Conservation (phyloP, 2,113 vertebrate genomes). For the Sturnira hondurensis region DNA sequence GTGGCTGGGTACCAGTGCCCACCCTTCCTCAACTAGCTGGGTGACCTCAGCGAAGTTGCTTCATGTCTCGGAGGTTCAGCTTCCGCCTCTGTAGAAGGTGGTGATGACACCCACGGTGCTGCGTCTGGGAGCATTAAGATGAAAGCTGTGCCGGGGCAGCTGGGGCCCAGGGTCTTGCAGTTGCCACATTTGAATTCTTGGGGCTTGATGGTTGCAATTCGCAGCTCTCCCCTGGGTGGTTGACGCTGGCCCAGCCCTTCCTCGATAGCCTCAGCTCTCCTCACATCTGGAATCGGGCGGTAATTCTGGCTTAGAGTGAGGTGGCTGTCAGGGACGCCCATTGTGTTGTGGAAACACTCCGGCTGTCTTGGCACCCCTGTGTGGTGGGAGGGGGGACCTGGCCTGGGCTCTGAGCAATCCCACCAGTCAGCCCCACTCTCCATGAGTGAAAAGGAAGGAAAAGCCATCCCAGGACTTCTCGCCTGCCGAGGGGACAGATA, state of each 20-base stretch:
- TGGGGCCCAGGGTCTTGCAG: not conserved
- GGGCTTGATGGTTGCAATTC: constrained; percentile 30
- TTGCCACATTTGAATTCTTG: constrained; percentile 50
- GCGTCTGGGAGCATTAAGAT: not conserved
- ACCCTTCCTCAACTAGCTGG: not conserved
- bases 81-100: not conserved
- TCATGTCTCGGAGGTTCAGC: not conserved
- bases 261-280: not conserved
- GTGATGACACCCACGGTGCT: not conserved
- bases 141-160: not conserved
- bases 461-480: not conserved
- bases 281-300: constrained; percentile 75
- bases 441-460: not conserved
- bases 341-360: constrained; percentile 56
- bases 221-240: constrained; percentile 41
- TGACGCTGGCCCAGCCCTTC: constrained; percentile 26
- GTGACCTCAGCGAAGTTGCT: not conserved
- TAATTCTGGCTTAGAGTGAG: constrained; percentile 53
- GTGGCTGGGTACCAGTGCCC: not conserved
- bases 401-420: not conserved
- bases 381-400: not conserved
- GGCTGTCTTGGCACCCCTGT: not conserved
- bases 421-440: not conserved
- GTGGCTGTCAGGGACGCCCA: constrained; percentile 56
- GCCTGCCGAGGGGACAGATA: not conserved